Base-by-base conservation (phyloP, 2,113 vertebrate genomes). In the Fulmarus glacialis region DNA sequence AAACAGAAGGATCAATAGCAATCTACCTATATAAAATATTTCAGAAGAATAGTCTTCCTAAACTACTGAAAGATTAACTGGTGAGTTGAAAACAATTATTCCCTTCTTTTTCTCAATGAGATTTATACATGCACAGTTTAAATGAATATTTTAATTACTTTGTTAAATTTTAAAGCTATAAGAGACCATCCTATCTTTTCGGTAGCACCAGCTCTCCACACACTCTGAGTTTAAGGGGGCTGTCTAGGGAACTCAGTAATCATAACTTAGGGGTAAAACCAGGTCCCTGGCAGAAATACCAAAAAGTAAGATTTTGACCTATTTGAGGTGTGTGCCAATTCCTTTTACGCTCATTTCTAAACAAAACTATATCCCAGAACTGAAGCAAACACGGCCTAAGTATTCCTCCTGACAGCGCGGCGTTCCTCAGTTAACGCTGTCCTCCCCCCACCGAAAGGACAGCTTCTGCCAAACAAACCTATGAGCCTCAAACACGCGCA, bases 381-480 rank as follows among this genome's bases (percentile, higher is more conserved):
- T 11, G 24, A 24, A 27, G 32, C 21, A 32, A 56, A 20, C 15
- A 9, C 6, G 6, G 9, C n/a, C 30, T 32, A 20, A 22, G 3
- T 7, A 7, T 38, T 79, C 56, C 30, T 42, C 53, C 48, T 19
- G 11, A 6, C 22, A 6, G 3, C 1, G 1, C 18, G 1, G 9
- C 6, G 1, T 29, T 62, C 40, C 4, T 21, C 43, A 5, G 0
- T 21, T 11, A 6, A 23, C 2, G 6, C 21, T 3, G 19, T 53
- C 42, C 47, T 30, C 15, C 34, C 45, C 50, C 29, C 36, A 4
- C 34, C 13, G 2, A 13, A n/a, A 24, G 43, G 40, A 6, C 24
- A 23, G 13, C 18, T 62, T 29, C 56, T 90, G 30, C 71, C 50
- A 34, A 3, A 15, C 8, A 5, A 64, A 27, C 50, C 50, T 9